Base-by-base conservation (phyloP, 2,797 vertebrate genomes). In the Gymnothorax javanicus region DNA sequence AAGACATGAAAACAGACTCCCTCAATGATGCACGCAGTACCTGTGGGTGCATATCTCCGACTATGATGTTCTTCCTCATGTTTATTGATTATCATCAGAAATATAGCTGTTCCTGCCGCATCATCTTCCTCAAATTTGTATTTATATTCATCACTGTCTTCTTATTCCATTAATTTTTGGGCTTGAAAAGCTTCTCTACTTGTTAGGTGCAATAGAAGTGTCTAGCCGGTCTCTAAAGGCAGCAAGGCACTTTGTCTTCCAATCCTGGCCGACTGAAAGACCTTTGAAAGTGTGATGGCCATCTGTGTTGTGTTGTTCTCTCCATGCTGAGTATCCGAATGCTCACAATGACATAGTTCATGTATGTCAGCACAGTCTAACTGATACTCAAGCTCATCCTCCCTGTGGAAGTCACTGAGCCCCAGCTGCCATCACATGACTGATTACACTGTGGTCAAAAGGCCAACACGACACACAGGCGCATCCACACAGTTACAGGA, bases 361-460 rank as follows among this genome's bases (percentile, higher is more conserved):
- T 50, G 3, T 73, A 15, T 54, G 56, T 27, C n/a, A 52, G 84
- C 54, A 85, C 25, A 27, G 62, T 56, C 62, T n/a, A 7, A 67
- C 62, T 17, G 82, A 84, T 58, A 84, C 85, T 86, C 71, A 79
- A 79, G 69, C 82, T 67, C 69, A 20, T 52, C 85, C 64, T 85
- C 88, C 88, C 88, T 87, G 86, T 84, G 87, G 88, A 89, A 87
- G 86, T 84, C 88, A 89, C 88, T 87, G 50, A 87, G 71, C 43
- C 59, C 86, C 82, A 87, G 85, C 59, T 23, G 81, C 75, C n/a
- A 69, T 17, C 73, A 17, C 20, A n/a, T 58, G 58, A 84, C 62
- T 75, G 67, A 75, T 43, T 9, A 33, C 27, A 8, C 17, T n/a
- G 7, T 79, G 50, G 75, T 79, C 75, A 79, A 23, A 17, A 79